Percentiles rank a stretch among this genome's conserved stretches.
phyloP scores from a whole-genome alignment of 2,113 vertebrate species.

The Oncorhynchus mykiss region DNA sequence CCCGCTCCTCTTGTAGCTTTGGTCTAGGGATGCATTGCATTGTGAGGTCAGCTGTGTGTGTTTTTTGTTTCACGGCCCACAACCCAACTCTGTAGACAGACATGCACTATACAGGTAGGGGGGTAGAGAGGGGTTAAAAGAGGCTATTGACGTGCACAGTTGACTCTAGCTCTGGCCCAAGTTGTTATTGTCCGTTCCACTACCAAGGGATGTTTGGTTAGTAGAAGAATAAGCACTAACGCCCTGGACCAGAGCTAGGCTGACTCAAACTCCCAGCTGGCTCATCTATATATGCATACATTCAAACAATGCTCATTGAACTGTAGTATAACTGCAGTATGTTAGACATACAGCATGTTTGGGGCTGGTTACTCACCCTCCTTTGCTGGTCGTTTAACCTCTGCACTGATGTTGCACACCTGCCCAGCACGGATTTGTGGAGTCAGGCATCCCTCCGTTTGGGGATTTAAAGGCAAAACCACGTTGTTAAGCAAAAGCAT shows the following conservation, averaged over 20 bases:
- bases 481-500: slow-evolving; percentile 95
- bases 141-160: slow-evolving; percentile 68
- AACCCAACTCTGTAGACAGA: slow-evolving; percentile 63
- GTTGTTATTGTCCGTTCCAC: too few relatives aligned
- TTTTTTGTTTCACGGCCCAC: slow-evolving; percentile 75
- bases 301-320: slow-evolving; percentile 43
- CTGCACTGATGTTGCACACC: slow-evolving; percentile 94
- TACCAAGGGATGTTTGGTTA: too few relatives aligned
- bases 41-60: slow-evolving; percentile 62
- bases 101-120: slow-evolving; percentile 53
- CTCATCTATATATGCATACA: slow-evolving; percentile 31
- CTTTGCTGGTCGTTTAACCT: slow-evolving; percentile 94
- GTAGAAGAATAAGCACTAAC: too few relatives aligned
- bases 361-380: slow-evolving; percentile 87
- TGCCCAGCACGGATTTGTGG: slow-evolving; percentile 95
- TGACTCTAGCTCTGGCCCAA: slow-evolving; percentile 25
- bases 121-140: slow-evolving; percentile 51
- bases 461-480: slow-evolving; percentile 96
- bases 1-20: slow-evolving; percentile 66
- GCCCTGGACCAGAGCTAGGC: too few relatives aligned
- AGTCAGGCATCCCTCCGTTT: slow-evolving; percentile 96
- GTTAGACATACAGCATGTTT: slow-evolving; percentile 21
- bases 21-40: slow-evolving; percentile 47
- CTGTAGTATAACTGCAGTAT: slow-evolving; percentile 15
- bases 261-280: too few relatives aligned